A percentile compares a stretch with the other conserved stretches of the same genome.
phyloP scores from a whole-genome alignment of 2,797 vertebrate species.

The Coendou prehensilis region DNA sequence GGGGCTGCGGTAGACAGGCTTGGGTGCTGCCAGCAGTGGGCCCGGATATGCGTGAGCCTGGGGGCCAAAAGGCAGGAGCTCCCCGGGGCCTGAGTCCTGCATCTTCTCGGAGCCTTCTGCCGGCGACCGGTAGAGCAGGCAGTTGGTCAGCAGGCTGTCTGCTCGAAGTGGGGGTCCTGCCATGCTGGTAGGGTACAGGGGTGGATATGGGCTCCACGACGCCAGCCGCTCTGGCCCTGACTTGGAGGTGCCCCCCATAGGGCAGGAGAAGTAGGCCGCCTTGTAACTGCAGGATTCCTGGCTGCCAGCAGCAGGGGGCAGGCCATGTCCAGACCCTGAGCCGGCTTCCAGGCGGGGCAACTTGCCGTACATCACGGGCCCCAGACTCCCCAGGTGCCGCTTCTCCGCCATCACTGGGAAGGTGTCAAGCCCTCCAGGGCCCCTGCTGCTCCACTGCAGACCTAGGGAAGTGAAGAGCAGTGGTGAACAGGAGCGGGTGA shows the following conservation, averaged over 20 bases:
- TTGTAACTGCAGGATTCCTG: conserved; percentile 88
- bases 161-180: conserved; percentile 86
- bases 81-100: conserved; percentile 80
- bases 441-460: conserved; percentile 61
- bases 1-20: conserved; percentile 92
- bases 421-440: conserved; percentile 42
- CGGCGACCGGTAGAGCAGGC: conserved; percentile 88
- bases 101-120: conserved; percentile 84
- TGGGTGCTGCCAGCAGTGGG: conserved; percentile 91
- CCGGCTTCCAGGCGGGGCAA: conserved; percentile 90
- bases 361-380: conserved; percentile 89
- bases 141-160: conserved; percentile 85
- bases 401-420: conserved; percentile 91
- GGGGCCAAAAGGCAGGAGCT: conserved; percentile 80
- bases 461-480: conserved; percentile 73
- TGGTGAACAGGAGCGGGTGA: background rate
- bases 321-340: background rate
- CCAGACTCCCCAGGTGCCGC: conserved; percentile 85
- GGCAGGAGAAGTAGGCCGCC: conserved; percentile 91
- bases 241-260: conserved; percentile 86
- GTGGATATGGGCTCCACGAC: conserved; percentile 88
- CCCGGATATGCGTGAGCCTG: conserved; percentile 76
- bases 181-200: conserved; percentile 84
- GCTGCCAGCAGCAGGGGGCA: conserved; percentile 84
- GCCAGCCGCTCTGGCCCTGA: conserved; percentile 79